Base-by-base conservation (phyloP, 1,140 invertebrate species). In the Thaumetopoea pityocampa region DNA sequence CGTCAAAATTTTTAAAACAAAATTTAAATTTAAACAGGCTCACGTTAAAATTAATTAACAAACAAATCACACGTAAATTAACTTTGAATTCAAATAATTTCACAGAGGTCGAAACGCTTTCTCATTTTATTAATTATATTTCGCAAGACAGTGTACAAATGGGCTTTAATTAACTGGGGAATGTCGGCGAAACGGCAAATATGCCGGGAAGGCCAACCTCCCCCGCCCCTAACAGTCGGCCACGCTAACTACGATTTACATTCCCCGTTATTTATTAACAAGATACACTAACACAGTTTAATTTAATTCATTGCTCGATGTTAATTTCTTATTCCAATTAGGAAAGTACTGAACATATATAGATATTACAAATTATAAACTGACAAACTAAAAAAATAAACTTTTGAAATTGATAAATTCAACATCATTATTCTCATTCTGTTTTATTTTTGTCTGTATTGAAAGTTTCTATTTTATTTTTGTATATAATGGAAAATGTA, bases 101-200 rank as follows among this genome's bases (percentile, higher is more conserved):
- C 30, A 47, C 36, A 57, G 50, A 51, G 45, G 51, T 48, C 58
- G 41, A 64, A 69, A 66, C 51, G 51, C 59, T 72, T 67, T 63
- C 64, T 61, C 62, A 60, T 74, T 74, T 66, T 53, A 74, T 74
- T 72, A 78, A 70, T 78, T 74, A 74, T 68, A 76, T 71, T 77
- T 73, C 51, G 52, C 51, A 64, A 72, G 67, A 78, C 69, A 74
- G 67, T 68, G 61, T 72, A 73, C 64, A 76, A 76, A 79, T 76
- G 71, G 69, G 60, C 67, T 79, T 79, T 79, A 79, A 79, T 79
- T 79, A 79, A 79, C 74, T 73, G 66, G 59, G 63, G 74, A 77
- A 79, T 79, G 64, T 65, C 62, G 60, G 58, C 60, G 53, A 69
- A 67, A 69, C 62, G 69, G 67, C 69, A 76, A 76, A 69, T 70